These are phyloP conservation scores for Actenoides hombroni DNA, from an alignment of 2,113 vertebrate species.

Conservation along the genomic window DNA sequence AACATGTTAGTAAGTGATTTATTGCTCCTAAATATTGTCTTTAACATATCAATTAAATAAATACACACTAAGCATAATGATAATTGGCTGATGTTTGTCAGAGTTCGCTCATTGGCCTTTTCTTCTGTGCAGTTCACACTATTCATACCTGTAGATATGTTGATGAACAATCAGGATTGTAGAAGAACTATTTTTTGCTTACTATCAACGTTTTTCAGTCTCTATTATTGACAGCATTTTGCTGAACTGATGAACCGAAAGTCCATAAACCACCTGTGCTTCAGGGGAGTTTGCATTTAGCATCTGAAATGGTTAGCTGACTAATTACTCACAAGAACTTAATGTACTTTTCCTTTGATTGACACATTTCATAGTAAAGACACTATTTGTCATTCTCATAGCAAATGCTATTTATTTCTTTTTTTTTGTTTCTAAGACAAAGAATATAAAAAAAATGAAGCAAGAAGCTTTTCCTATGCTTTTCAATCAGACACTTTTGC, in stretches of 20 bases:
- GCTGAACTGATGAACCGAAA: neutral
- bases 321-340: neutral
- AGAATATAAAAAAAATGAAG: neutral
- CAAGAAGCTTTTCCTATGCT: neutral
- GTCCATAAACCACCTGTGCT: neutral
- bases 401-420: neutral
- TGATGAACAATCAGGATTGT: neutral
- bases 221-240: neutral
- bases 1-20: neutral
- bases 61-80: neutral
- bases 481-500: neutral
- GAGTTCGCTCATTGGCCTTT: neutral
- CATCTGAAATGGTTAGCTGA: neutral
- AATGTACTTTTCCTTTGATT: neutral
- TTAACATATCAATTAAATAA: neutral
- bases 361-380: neutral
- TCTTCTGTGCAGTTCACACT: neutral
- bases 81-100: neutral
- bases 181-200: neutral
- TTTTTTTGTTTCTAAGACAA: neutral
- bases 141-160: neutral
- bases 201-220: neutral
- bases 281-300: neutral
- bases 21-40: neutral
- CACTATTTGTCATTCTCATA: neutral